Percentiles rank a stretch among this genome's conserved stretches.
Evolutionary conservation across 2,113 vertebrate species (phyloP).

Genomic region (Phrynocephalus versicolor): DNA sequence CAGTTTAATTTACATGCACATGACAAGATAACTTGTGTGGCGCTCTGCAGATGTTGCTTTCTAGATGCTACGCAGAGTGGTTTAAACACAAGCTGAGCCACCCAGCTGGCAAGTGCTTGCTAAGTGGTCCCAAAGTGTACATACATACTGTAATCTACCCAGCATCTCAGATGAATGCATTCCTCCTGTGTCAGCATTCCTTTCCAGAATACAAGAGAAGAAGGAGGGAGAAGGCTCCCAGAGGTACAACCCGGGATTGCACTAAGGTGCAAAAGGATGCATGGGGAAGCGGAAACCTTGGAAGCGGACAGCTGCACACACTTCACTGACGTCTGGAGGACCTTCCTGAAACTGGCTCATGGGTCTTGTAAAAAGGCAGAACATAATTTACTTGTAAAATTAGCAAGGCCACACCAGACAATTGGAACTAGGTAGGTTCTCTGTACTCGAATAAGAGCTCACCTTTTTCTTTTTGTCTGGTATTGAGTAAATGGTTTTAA

Average conservation of each 20-base stretch:
- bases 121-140: conserved; percentile 8
- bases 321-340: neutral
- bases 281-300: neutral
- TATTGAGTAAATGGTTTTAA: neutral
- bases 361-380: neutral
- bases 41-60: neutral
- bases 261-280: neutral
- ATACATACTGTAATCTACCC: neutral
- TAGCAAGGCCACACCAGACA: neutral
- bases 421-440: neutral
- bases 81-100: conserved; percentile 12
- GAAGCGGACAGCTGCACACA: accelerated
- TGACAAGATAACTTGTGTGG: neutral
- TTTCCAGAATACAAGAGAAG: neutral
- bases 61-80: neutral
- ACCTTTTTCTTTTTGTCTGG: neutral
- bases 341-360: neutral
- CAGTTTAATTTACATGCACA: conserved; percentile 8
- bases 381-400: neutral
- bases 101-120: neutral
- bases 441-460: neutral
- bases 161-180: conserved; percentile 10
- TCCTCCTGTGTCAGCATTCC: conserved; percentile 4
- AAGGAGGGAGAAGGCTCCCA: neutral
- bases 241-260: neutral